Evolutionary conservation across 2,797 vertebrate species (phyloP), one percentile per base, ranked within the genome.

Genomic region (Ibycter americanus): DNA sequence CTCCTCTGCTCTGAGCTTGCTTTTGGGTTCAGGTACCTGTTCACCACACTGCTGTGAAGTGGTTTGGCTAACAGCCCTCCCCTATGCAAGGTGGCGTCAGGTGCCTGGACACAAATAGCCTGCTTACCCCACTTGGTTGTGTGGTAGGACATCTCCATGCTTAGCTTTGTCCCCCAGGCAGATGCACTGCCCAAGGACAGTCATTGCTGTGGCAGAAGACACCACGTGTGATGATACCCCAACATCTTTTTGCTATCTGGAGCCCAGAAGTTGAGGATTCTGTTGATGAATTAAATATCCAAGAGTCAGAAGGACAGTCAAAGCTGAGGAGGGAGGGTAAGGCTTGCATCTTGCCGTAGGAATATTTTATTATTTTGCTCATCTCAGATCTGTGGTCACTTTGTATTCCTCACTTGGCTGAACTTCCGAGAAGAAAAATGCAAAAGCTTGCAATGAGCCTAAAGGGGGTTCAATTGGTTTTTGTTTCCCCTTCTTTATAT

Each of bases 111-210:
- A 5, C 10, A n/a, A 25, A 25, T 31, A 79, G 15, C 52, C 65
- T 40, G 25, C 21, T 71, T 8, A 20, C 4, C 18, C 23, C 2
- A 15, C 27, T 16, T 13, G 25, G 13, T 4, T 6, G 0, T 34
- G 8, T 34, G 71, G 27, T 20, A 51, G 81, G 62, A 4, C 6
- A 11, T 55, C 11, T 63, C 73, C 27, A 11, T 26, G 26, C 38
- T 78, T 6, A 40, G 56, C 55, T 44, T 61, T 26, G 49, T 31
- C 17, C 15, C 31, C 8, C 8, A 4, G 26, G 16, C 55, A 4
- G 1, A 20, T 25, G 54, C 27, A 9, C 25, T 58, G 32, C 32
- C 42, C 21, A 23, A 6, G 47, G 31, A 62, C 23, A 81, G 56
- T 4, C 31, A n/a, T 29, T 70, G 29, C 52, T 5, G 7, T 11